Conservation (phyloP, 1,140 invertebrate genomes). For the Diachasmimorpha longicaudata region DNA sequence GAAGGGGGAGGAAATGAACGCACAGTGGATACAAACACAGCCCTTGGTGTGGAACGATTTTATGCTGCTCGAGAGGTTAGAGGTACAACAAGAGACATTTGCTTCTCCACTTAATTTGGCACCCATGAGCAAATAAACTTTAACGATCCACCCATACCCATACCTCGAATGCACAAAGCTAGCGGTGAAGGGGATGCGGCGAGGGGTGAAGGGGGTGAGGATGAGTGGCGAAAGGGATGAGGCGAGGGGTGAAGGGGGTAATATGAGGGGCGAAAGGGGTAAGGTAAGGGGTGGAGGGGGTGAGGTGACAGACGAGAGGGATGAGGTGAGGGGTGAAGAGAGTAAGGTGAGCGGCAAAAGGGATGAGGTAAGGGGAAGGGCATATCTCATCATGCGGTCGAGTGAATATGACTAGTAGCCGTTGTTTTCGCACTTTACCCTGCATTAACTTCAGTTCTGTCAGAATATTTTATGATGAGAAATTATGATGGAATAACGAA, state of each 20-base stretch:
- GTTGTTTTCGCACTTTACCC: not conserved
- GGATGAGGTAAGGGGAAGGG: too few species aligned
- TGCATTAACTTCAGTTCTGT: not conserved
- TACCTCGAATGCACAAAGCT: not conserved
- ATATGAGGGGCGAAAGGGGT: too few species aligned
- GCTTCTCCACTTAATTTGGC: conserved; percentile 7
- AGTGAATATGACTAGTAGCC: not conserved
- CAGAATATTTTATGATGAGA: not conserved
- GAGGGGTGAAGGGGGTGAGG: too few species aligned
- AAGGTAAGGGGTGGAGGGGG: too few species aligned
- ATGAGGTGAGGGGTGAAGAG: too few species aligned
- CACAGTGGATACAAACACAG: not conserved
- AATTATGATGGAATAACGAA: too few species aligned
- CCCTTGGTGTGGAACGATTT: not conserved
- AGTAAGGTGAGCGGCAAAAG: too few species aligned
- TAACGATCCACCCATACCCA: not conserved
- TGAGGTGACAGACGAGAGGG: too few species aligned
- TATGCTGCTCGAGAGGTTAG: not conserved
- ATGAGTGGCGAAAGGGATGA: too few species aligned
- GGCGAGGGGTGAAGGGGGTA: too few species aligned
- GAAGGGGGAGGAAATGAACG: not conserved
- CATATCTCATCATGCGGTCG: not conserved
- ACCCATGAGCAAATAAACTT: conserved; percentile 5
- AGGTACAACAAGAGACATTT: not conserved
- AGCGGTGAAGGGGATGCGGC: not conserved